Evolutionary conservation across 2,888 invertebrate species (phyloP).

Genomic region (Ectemnius continuus): DNA sequence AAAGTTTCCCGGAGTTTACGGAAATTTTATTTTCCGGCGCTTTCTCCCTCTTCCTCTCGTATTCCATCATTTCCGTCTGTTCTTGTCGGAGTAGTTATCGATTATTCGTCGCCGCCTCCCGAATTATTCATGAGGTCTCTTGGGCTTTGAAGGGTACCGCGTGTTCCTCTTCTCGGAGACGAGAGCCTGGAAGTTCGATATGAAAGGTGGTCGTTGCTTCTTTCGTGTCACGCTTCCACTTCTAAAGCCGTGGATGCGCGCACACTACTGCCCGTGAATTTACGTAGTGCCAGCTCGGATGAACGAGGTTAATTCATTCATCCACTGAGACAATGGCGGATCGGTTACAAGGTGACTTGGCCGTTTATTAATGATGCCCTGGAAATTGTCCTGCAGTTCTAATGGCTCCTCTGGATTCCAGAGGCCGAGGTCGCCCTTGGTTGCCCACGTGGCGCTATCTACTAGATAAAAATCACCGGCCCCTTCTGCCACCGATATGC

Average conservation of each 20-base stretch:
- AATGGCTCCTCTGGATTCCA: constrained; percentile 52
- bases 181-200: constrained; percentile 60
- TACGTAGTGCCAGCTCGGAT: constrained; percentile 8
- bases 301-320: constrained; percentile 69
- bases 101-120: constrained; percentile 63
- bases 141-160: constrained; percentile 63
- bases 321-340: constrained; percentile 70
- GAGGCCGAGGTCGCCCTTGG: constrained; percentile 33
- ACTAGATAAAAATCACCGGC: neutral
- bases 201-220: constrained; percentile 53
- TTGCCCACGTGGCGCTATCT: neutral
- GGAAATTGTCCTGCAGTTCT: constrained; percentile 54
- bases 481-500: neutral
- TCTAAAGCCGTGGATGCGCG: constrained; percentile 41
- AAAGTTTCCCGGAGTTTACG: neutral
- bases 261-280: neutral
- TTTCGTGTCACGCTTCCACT: constrained; percentile 51
- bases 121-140: constrained; percentile 72
- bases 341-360: constrained; percentile 70
- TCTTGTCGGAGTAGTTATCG: constrained; percentile 61
- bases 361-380: constrained; percentile 73
- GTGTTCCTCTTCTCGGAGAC: constrained; percentile 43
- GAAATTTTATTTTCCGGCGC: constrained; percentile 44
- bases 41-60: constrained; percentile 11
- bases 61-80: constrained; percentile 35